Conservation (phyloP, 1,140 invertebrate species). For the Zophobas morio region DNA sequence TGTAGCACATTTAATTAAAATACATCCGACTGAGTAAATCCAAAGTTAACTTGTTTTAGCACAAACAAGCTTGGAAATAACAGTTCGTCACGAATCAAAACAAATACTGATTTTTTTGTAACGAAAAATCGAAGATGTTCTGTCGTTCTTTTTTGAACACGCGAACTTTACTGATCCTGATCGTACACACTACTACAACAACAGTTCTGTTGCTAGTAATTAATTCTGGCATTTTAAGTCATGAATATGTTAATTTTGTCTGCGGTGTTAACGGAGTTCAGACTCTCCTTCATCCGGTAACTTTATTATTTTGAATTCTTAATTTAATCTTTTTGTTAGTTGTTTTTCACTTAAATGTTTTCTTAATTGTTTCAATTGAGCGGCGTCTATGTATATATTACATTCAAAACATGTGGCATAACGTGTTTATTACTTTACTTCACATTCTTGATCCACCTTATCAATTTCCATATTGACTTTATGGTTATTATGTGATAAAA, state of each 20-base stretch:
- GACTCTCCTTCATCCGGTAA: not conserved
- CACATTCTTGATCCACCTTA: not conserved
- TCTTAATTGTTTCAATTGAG: too few relatives aligned
- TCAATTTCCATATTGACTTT: slow-evolving; percentile 19
- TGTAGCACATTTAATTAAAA: too few relatives aligned
- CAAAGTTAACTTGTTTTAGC: too few relatives aligned
- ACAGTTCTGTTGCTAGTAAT: not conserved
- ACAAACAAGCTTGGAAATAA: too few relatives aligned
- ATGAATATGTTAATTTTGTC: slow-evolving; percentile 3
- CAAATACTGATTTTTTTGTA: too few relatives aligned
- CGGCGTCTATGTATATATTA: too few relatives aligned
- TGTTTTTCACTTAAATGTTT: too few relatives aligned
- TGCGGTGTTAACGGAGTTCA: slow-evolving; percentile 11
- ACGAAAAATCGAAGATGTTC: not conserved
- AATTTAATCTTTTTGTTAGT: too few relatives aligned
- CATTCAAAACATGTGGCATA: not conserved
- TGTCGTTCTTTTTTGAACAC: slow-evolving; percentile 2
- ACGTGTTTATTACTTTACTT: not conserved
- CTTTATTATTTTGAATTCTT: too few relatives aligned
- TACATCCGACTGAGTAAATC: too few relatives aligned
- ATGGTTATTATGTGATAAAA: not conserved
- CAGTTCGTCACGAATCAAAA: too few relatives aligned
- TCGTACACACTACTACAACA: not conserved
- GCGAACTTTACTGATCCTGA: not conserved
- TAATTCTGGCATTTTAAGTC: slow-evolving; percentile 21